Conservation (phyloP, 1,140 invertebrate genomes). For the Pinna nobilis region DNA sequence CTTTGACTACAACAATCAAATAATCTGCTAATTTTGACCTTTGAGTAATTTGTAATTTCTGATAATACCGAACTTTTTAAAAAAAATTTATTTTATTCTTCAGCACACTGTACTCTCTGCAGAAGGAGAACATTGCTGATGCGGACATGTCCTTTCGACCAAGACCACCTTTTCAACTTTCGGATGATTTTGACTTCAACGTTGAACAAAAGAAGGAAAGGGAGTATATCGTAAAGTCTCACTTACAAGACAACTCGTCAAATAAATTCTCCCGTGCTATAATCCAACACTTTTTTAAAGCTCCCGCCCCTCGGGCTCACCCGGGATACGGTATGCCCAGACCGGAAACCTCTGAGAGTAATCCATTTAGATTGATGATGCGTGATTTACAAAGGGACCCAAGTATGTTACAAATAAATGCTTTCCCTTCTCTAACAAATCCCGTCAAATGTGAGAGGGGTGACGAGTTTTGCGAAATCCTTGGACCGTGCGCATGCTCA, state of each 20-base stretch:
- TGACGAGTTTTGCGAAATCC: constrained; percentile 39
- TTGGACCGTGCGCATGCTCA: constrained; percentile 38
- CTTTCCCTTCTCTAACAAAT: constrained; percentile 31
- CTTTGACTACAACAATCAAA: neutral
- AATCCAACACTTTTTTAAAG: constrained; percentile 42
- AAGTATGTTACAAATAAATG: constrained; percentile 34
- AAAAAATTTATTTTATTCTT: neutral
- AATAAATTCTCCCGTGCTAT: constrained; percentile 32
- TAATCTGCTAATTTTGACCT: neutral
- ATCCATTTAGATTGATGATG: constrained; percentile 41
- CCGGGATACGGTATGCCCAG: constrained; percentile 42
- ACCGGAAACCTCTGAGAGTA: constrained; percentile 32
- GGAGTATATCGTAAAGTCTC: constrained; percentile 36
- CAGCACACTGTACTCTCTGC: constrained; percentile 34
- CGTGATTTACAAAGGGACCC: constrained; percentile 38
- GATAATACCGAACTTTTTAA: neutral
- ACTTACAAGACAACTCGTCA: constrained; percentile 25
- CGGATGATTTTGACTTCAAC: constrained; percentile 9
- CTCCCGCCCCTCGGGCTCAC: constrained; percentile 30
- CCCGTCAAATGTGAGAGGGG: constrained; percentile 27
- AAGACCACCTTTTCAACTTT: neutral
- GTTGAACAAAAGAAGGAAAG: constrained; percentile 38
- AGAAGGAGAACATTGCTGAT: constrained; percentile 32
- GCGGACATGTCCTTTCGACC: constrained; percentile 26
- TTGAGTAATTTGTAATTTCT: neutral